Evolutionary conservation across 1,140 invertebrate genomes (phyloP).

Genomic region (Drosophila ananassae): DNA sequence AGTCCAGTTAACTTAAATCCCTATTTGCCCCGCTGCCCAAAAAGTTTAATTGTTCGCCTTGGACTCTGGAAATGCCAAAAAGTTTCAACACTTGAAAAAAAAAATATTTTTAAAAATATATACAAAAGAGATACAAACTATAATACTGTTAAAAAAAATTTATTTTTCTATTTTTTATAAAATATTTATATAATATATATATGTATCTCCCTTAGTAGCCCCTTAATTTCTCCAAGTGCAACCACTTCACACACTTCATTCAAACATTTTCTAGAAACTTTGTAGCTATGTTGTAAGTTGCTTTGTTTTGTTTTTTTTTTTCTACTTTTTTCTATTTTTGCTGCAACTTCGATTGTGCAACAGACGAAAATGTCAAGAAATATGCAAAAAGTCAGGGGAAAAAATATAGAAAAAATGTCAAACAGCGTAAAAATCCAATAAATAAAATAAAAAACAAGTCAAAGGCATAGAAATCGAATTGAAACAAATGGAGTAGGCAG

Average conservation of each 20-base stretch:
- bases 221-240: not conserved
- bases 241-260: slow-evolving; percentile 52
- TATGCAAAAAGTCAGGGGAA: slow-evolving; percentile 14
- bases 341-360: slow-evolving; percentile 37
- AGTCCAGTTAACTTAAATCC: slow-evolving; percentile 18
- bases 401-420: slow-evolving; percentile 16
- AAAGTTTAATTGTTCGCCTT: slow-evolving; percentile 73
- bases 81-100: not conserved
- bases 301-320: not conserved
- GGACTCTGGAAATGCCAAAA: slow-evolving; percentile 28
- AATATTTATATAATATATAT: too few relatives aligned
- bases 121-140: not conserved
- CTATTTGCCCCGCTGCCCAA: not conserved
- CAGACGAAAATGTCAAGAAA: slow-evolving; percentile 50
- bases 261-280: slow-evolving; percentile 36
- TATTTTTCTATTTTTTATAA: too few relatives aligned
- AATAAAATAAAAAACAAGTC: slow-evolving; percentile 20
- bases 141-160: too few relatives aligned
- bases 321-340: not conserved
- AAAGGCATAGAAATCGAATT: slow-evolving; percentile 32
- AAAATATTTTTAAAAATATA: not conserved
- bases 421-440: slow-evolving; percentile 35
- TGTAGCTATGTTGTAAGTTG: slow-evolving; percentile 3
- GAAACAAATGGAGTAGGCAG: slow-evolving; percentile 23
- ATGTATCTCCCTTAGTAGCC: not conserved